Evolutionary conservation across 1,140 invertebrate genomes (phyloP).

Genomic region (Orussus abietinus): DNA sequence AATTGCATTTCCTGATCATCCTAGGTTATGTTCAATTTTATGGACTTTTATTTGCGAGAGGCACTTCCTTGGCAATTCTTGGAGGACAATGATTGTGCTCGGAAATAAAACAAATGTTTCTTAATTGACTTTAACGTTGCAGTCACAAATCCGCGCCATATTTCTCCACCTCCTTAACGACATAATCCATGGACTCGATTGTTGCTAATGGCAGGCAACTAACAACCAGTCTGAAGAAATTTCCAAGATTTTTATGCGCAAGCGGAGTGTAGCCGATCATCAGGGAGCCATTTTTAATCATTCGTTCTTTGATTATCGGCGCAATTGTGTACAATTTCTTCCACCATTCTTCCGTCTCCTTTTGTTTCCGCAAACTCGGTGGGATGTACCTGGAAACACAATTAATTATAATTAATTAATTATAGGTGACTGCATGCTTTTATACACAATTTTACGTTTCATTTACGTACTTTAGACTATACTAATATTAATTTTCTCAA

Average conservation of each 20-base stretch:
- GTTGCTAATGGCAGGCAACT: slow-evolving; percentile 69
- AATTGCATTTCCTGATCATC: no score
- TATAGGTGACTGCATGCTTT: no score
- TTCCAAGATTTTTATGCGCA: slow-evolving; percentile 59
- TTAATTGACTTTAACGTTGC: slow-evolving; percentile 8
- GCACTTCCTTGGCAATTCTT: no score
- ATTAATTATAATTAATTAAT: no score
- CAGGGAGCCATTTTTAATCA: slow-evolving; percentile 71
- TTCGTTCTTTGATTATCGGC: slow-evolving; percentile 76
- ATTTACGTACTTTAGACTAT: no score
- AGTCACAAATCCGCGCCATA: slow-evolving; percentile 52
- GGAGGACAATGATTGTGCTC: no score
- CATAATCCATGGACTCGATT: slow-evolving; percentile 59
- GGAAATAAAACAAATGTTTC: not conserved
- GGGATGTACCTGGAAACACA: slow-evolving; percentile 64
- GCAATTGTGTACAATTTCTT: slow-evolving; percentile 66
- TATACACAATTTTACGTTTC: no score
- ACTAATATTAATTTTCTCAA: no score
- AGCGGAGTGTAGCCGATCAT: slow-evolving; percentile 88
- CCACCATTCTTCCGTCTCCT: slow-evolving; percentile 68
- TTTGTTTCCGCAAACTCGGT: slow-evolving; percentile 59
- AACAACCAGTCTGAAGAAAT: slow-evolving; percentile 88
- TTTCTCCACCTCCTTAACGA: slow-evolving; percentile 60
- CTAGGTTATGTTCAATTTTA: no score
- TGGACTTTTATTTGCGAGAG: no score